A percentile compares a stretch with the other conserved stretches of the same genome.
Conservation (phyloP, 1,140 invertebrate species). For the Saccostrea glomerata region DNA sequence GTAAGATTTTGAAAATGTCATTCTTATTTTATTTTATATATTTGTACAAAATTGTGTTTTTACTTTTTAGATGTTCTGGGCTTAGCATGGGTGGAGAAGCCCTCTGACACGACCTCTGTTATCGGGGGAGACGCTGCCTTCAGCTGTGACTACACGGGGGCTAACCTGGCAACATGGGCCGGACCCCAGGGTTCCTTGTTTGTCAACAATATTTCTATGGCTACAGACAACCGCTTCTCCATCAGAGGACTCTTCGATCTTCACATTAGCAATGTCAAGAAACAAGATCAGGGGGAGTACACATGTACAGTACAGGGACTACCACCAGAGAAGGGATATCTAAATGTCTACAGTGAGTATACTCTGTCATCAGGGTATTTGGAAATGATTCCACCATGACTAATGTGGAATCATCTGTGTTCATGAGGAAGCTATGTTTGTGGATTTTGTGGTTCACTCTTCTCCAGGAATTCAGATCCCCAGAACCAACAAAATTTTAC, state of each 20-base stretch:
- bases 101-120: neutral
- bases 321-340: constrained; percentile 41
- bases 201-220: constrained; percentile 16
- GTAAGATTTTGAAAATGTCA: too few species aligned
- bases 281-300: constrained; percentile 48
- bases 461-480: too few species aligned
- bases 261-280: constrained; percentile 46
- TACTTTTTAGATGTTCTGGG: constrained; percentile 18
- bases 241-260: constrained; percentile 43
- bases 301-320: constrained; percentile 52
- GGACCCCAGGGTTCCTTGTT: constrained; percentile 8
- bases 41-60: neutral
- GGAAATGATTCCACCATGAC: too few species aligned
- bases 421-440: too few species aligned
- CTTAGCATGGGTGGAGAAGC: constrained; percentile 43
- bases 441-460: too few species aligned
- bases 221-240: neutral
- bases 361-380: too few species aligned
- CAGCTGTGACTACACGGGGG: constrained; percentile 15
- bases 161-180: constrained; percentile 39
- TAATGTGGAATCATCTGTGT: too few species aligned
- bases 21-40: too few species aligned
- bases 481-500: too few species aligned
- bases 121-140: constrained; percentile 26
- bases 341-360: constrained; percentile 55